Conservation (phyloP, 2,888 invertebrate genomes). For the Pteria penguin region DNA sequence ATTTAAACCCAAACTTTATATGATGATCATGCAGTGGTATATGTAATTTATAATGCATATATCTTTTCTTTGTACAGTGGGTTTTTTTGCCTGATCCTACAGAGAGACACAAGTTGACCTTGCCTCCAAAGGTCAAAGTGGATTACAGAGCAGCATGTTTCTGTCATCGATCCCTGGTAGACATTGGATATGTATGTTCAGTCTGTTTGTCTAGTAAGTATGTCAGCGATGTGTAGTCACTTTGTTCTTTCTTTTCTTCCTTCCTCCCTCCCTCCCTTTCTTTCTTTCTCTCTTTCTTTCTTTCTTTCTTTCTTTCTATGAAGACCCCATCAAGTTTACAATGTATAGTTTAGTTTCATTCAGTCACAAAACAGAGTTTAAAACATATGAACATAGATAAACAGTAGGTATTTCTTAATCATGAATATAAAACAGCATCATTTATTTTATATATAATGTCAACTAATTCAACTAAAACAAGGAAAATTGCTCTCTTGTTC, state of each 20-base stretch:
- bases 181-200: constrained; percentile 98
- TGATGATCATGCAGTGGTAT: background rate
- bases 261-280: background rate
- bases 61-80: constrained; percentile 83
- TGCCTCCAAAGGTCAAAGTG: constrained; percentile 91
- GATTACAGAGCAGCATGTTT: constrained; percentile 99
- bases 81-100: constrained; percentile 91
- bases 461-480: no score
- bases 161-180: constrained; percentile 96
- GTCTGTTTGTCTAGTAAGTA: constrained; percentile 91
- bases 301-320: no score
- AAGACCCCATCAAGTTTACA: no score
- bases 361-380: no score
- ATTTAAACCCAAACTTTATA: background rate
- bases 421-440: background rate
- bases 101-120: constrained; percentile 87
- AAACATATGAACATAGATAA: no score
- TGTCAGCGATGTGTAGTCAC: no score
- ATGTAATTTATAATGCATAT: background rate
- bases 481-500: no score
- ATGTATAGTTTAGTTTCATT: no score
- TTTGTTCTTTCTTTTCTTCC: background rate
- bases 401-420: background rate
- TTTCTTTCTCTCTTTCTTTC: background rate
- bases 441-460: no score